Base-by-base conservation (phyloP, 1,140 invertebrate species). In the Aphaenogaster rudis region DNA sequence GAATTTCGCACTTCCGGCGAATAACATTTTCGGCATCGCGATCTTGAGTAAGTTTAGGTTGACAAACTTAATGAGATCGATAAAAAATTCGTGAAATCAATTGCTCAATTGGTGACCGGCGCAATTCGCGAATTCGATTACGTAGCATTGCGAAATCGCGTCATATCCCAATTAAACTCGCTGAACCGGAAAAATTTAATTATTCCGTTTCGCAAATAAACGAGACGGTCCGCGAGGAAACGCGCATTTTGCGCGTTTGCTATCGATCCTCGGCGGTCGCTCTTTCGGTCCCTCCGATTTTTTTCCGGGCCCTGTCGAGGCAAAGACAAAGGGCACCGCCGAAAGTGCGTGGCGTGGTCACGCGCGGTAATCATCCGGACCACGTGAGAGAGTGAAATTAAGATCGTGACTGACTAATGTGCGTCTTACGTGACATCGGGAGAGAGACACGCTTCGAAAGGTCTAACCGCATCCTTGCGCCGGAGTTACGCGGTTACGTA, bases 391-490 rank as follows among this genome's bases (percentile, higher is more conserved):
- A 92, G 91, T 92, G 89, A 93, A 92, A 93, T 93, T 91, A 91
- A 93, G 91, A 93, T 91, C 89, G 91, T 92, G 92, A 89, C 86
- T 91, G 74, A 84, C 76, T 86, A 88, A 90, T 86, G 87, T 74
- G 85, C 71, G 88, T 90, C 89, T 93, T 93, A 92, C 90, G 91
- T 93, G 91, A 92, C 90, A 92, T 91, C 84, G 84, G 82, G 69
- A 39, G 66, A 91, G 69, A 91, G 80, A 91, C 90, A 89, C 81
- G 90, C 90, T 88, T 91, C 89, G 90, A 91, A 91, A 91, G 86
- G 90, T 90, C 90, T 90, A 91, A 92, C 90, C 90, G 88, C 91
- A 92, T 91, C 90, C 90, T 91, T 91, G 90, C 89, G 90, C 90
- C 77, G 89, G 84, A 79, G 90, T 91, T 91, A 91, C 87, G 90